Percentiles rank a stretch among this genome's conserved stretches.
phyloP scores from a whole-genome alignment of 2,113 vertebrate genomes.

The Pedionomus torquatus region DNA sequence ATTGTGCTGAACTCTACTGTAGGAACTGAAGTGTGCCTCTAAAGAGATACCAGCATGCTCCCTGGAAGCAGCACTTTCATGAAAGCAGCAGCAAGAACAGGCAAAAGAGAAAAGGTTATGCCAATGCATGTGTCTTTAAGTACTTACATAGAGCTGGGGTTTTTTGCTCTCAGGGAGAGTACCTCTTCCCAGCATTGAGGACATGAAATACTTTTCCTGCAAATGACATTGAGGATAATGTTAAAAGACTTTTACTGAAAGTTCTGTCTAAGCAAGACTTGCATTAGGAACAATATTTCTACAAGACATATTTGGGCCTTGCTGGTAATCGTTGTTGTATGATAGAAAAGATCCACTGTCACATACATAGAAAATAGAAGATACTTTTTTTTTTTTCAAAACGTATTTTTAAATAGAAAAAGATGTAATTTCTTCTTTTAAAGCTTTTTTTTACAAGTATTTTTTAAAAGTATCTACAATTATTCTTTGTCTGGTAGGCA shows the following conservation, averaged over 20 bases:
- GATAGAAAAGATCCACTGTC: background rate
- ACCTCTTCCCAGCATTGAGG: background rate
- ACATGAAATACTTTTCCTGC: background rate
- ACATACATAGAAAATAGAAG: background rate
- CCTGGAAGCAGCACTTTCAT: background rate
- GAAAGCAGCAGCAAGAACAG: background rate
- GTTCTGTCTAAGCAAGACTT: background rate
- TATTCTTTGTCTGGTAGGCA: background rate
- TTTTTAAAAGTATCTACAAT: background rate
- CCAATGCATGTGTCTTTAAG: background rate
- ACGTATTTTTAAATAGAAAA: background rate
- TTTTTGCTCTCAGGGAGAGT: background rate
- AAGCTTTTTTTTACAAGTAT: background rate
- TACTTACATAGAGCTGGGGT: background rate
- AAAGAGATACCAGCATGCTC: background rate
- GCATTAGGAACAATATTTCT: background rate
- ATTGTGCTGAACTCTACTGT: background rate
- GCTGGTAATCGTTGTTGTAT: background rate
- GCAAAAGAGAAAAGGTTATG: background rate
- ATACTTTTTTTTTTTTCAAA: accelerated
- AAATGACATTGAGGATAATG: background rate
- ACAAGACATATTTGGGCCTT: background rate
- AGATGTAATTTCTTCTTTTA: background rate
- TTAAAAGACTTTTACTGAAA: background rate
- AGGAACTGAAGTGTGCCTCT: background rate